A percentile compares a stretch with the other conserved stretches of the same genome.
Evolutionary conservation across 1,140 invertebrate species (phyloP).

Genomic region (Diplogasteroides magnus): DNA sequence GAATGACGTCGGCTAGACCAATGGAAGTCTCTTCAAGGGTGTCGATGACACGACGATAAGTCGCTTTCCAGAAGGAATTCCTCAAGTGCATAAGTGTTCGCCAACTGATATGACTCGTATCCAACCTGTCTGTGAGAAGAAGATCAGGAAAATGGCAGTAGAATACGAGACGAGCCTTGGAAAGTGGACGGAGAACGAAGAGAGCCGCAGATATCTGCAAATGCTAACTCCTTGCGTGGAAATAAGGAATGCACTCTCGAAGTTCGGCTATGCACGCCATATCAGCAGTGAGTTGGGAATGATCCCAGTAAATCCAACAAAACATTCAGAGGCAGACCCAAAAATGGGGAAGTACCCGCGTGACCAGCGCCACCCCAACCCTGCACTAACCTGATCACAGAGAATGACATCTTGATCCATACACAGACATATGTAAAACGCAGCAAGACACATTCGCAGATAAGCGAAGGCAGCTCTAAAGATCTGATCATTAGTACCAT

Average conservation of each 20-base stretch:
- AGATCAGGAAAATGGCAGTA: conserved; percentile 98
- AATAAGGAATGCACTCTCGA: too few relatives aligned
- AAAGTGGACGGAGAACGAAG: conserved; percentile 59
- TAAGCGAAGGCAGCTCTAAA: conserved; percentile 92
- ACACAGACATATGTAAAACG: conserved; percentile 63
- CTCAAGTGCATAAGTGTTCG: background rate
- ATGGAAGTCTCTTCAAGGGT: conserved; percentile 86
- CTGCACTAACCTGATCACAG: conserved; percentile 82
- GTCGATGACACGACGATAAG: conserved; percentile 81
- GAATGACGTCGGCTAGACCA: conserved; percentile 72
- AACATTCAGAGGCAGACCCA: conserved; percentile 10
- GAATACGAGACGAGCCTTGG: conserved; percentile 71
- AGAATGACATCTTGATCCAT: conserved; percentile 75
- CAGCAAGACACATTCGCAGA: conserved; percentile 80
- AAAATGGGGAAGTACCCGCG: too few relatives aligned
- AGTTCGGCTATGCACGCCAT: too few relatives aligned
- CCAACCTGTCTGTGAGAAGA: conserved; percentile 69
- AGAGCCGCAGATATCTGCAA: conserved; percentile 45
- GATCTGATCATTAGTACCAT: too few relatives aligned
- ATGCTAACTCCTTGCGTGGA: too few relatives aligned
- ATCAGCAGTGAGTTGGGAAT: too few relatives aligned
- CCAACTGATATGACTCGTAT: conserved; percentile 56
- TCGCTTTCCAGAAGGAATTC: background rate
- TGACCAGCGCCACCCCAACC: conserved; percentile 79
- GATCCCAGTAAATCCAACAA: too few relatives aligned